Base-by-base conservation (phyloP, 1,140 invertebrate species). In the Aphelenchoides fujianensis region DNA sequence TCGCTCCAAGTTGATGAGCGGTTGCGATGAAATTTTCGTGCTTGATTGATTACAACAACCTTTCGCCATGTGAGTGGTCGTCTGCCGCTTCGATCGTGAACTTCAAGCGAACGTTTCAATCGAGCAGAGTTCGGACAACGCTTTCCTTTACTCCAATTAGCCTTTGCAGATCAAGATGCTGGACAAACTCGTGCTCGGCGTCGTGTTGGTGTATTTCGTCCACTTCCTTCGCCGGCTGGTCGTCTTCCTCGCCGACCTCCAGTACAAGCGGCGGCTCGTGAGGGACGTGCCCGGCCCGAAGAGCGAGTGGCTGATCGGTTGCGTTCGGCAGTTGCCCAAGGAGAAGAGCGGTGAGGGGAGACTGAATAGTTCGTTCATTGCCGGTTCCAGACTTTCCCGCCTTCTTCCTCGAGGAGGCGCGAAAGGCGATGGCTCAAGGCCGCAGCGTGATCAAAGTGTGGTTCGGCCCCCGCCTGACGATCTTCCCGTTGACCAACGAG, bases 281-380 rank as follows among this genome's bases (percentile, higher is more conserved):
- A 27, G 59, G n/a, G 31, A 61, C 30, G n/a, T 61, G 59, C 59
- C 59, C 2, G 59, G 59, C 2, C 16, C 16, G 1, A 61, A 35
- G 16, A 61, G n/a, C 41, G 41, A 48, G 41, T 48, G 12, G 12
- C 41, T 61, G n/a, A 19, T 61, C 2, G 59, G 59, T 1, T 19
- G 31, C 2, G 31, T 61, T 61, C 59, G n/a, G 2, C 16, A 61
- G 36, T 61, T 61, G n/a, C 59, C 59, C 2, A 61, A 61, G 31
- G 27, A 61, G 31, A 19, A 61, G 2, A 61, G 31, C n/a, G 59
- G 59, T 61, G n/a, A 2, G 59, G n/a, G 36, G n/a, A 2, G 59
- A 16, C 23, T 16, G 12, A 48, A 48, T 48, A 16, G 41, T 23
- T 48, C 41, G 41, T 48, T 16, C 9, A 9, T 9, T 59, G 9